phyloP scores from a whole-genome alignment of 2,888 invertebrate genomes.

The Taphrorychus bicolor region DNA sequence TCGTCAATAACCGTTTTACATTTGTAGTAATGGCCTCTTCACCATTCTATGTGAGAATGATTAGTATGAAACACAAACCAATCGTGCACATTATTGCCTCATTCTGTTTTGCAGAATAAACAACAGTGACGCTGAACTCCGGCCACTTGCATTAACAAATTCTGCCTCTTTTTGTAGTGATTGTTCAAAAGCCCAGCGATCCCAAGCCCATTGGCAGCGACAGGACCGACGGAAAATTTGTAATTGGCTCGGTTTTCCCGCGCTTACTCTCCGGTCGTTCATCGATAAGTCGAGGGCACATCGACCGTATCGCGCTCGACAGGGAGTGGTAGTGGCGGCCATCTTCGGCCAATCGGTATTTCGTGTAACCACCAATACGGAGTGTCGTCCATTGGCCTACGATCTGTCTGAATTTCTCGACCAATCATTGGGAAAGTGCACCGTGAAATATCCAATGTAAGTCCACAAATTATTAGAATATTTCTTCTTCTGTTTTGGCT shows the following conservation, averaged over 20 bases:
- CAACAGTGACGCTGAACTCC: too few relatives aligned
- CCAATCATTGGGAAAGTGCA: constrained; percentile 89
- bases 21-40: too few relatives aligned
- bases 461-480: constrained; percentile 72
- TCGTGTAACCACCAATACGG: constrained; percentile 69
- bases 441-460: constrained; percentile 76
- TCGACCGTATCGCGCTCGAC: constrained; percentile 57
- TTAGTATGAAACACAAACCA: too few relatives aligned
- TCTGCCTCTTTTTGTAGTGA: background rate
- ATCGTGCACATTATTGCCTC: too few relatives aligned
- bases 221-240: constrained; percentile 44
- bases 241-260: constrained; percentile 59
- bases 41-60: too few relatives aligned
- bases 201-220: constrained; percentile 16
- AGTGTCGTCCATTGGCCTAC: constrained; percentile 82
- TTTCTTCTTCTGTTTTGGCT: background rate
- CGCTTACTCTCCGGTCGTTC: constrained; percentile 50
- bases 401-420: constrained; percentile 69
- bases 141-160: background rate
- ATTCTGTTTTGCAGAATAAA: background rate
- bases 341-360: constrained; percentile 41
- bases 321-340: constrained; percentile 71
- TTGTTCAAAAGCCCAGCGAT: constrained; percentile 14
- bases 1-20: too few relatives aligned
- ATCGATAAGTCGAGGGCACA: constrained; percentile 55